Evolutionary conservation across 2,113 vertebrate genomes (phyloP).

Genomic region (Cinclus cinclus): DNA sequence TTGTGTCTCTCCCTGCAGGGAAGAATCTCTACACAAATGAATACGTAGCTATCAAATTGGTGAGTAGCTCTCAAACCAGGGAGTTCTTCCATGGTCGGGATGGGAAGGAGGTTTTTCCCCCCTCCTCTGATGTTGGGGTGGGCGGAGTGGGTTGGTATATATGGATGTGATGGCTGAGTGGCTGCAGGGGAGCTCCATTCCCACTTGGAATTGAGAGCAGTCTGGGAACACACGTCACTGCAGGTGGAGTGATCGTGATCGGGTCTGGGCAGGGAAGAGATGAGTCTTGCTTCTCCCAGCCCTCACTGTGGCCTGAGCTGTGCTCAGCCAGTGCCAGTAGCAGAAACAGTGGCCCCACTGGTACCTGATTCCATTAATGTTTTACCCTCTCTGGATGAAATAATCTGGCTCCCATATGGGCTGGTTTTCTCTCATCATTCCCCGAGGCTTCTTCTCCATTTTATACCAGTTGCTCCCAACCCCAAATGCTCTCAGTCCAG

Average conservation of each 20-base stretch:
- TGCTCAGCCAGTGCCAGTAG: background rate
- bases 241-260: background rate
- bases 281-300: background rate
- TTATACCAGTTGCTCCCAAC: background rate
- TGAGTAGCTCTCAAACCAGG: constrained; percentile 83
- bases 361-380: background rate
- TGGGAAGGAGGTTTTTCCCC: background rate
- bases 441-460: background rate
- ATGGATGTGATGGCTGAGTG: background rate
- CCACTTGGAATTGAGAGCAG: background rate
- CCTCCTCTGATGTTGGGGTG: fast-evolving
- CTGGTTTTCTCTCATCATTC: background rate
- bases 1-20: constrained; percentile 56
- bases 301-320: background rate
- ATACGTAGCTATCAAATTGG: constrained; percentile 92
- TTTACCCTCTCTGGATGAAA: background rate
- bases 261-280: background rate
- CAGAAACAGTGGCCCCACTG: background rate
- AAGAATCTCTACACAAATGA: constrained; percentile 97
- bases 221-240: background rate
- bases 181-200: background rate
- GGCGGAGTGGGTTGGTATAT: background rate
- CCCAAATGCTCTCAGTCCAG: background rate
- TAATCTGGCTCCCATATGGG: background rate
- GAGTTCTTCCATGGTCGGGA: background rate